phyloP scores from a whole-genome alignment of 2,888 invertebrate genomes.

The Diplolepis rosae region DNA sequence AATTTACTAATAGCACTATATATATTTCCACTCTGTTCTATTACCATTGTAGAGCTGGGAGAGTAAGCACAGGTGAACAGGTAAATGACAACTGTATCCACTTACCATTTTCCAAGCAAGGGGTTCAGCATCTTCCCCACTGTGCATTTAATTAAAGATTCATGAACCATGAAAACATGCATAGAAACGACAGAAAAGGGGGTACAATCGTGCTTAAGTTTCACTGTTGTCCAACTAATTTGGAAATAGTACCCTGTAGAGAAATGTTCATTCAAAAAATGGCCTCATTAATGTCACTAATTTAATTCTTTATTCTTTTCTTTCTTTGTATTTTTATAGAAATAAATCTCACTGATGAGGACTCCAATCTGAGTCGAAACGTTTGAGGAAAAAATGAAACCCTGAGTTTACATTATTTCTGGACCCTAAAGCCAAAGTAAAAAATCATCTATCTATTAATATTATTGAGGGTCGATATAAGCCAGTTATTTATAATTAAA shows the following conservation, averaged over 20 bases:
- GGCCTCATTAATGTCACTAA: too few species aligned
- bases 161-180: slow-evolving; percentile 61
- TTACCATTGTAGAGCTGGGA: neutral
- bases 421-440: too few species aligned
- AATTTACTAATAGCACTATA: slow-evolving; percentile 4
- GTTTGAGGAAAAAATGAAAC: too few species aligned
- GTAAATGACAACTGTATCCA: slow-evolving; percentile 66
- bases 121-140: slow-evolving; percentile 2
- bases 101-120: slow-evolving; percentile 54
- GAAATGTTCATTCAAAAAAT: neutral
- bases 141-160: slow-evolving; percentile 57
- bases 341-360: too few species aligned
- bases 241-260: slow-evolving; percentile 47
- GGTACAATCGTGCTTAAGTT: slow-evolving; percentile 39
- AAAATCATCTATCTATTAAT: too few species aligned
- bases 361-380: too few species aligned
- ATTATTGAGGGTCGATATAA: too few species aligned
- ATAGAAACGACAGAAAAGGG: slow-evolving; percentile 34
- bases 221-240: slow-evolving; percentile 53
- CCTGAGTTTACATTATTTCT: too few species aligned
- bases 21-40: neutral
- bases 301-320: too few species aligned
- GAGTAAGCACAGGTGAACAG: slow-evolving; percentile 59
- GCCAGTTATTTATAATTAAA: too few species aligned
- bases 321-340: too few species aligned